Base-by-base conservation (phyloP, 1,140 invertebrate species). In the Hylaeus volcanicus region DNA sequence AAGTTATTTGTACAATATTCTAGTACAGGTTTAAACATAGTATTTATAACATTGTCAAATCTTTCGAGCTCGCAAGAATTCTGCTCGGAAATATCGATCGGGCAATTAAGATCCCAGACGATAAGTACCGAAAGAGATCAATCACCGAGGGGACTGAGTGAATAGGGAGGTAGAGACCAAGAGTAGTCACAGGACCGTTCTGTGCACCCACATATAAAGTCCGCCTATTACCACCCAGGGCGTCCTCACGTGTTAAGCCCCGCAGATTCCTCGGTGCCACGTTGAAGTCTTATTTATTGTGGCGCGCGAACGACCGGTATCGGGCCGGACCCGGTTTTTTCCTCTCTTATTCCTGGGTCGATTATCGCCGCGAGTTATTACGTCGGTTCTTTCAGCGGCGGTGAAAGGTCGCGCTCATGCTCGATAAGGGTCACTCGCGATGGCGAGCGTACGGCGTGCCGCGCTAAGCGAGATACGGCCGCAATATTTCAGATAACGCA, bases 211-310 rank as follows among this genome's bases (percentile, higher is more conserved):
- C 82, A 81, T 81, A 72, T 64, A 81, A 75, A 87, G 69, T 82
- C 79, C 74, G 80, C 75, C 85, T 89, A 88, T 90, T 89, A 88
- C 86, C 86, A 86, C 87, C 83, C 89, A 89, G 81, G 82, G 84
- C 79, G 88, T 82, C 81, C 63, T 69, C 68, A 56, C 75, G 80
- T 68, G 75, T 85, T 86, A 63, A 79, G 60, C 61, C 66, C 53
- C 70, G 86, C 78, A 77, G 75, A 83, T 83, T 75, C 79, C 71
- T 75, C 48, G 65, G 72, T 76, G 81, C 65, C 81, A 74, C 75
- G 79, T 88, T 89, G 84, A 88, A 84, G 86, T 87, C 87, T 89
- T 90, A 88, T 90, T 90, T 90, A 90, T 90, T 77, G 83, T 87
- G 82, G 78, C 83, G 75, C 69, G 79, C 73, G 65, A 73, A 74